Conservation (phyloP, 2,797 vertebrate genomes). For the Telmatherina bonti region DNA sequence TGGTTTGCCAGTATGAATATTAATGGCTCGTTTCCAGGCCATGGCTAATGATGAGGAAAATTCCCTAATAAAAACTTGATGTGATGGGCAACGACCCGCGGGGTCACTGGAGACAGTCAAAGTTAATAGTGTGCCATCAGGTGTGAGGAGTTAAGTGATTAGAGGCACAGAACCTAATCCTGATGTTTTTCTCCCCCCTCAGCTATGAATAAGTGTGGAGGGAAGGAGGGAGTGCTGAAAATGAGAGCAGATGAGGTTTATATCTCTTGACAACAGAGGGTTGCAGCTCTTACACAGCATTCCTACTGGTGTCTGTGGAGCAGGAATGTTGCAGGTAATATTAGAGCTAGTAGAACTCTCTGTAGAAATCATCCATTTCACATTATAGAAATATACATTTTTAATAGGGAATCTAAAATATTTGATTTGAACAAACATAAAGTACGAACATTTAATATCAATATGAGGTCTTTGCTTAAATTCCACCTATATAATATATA, state of each 20-base stretch:
- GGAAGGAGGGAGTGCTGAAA: constrained; percentile 19
- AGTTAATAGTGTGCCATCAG: constrained; percentile 87
- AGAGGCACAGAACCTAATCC: constrained; percentile 81
- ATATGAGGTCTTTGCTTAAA: neutral
- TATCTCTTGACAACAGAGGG: constrained; percentile 60
- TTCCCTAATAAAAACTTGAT: constrained; percentile 90
- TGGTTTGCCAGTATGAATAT: constrained; percentile 84
- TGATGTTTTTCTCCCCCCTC: constrained; percentile 71
- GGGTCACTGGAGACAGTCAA: constrained; percentile 86
- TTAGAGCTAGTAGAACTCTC: neutral
- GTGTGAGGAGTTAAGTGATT: constrained; percentile 86
- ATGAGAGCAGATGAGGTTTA: constrained; percentile 59
- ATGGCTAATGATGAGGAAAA: constrained; percentile 88
- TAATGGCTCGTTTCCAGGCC: constrained; percentile 85
- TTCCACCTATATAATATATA: too few species aligned
- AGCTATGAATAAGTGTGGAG: constrained; percentile 55
- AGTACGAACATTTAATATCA: neutral
- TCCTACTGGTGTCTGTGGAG: constrained; percentile 28
- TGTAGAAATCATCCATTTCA: constrained; percentile 6
- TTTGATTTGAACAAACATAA: neutral
- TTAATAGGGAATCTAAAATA: neutral
- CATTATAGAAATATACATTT: neutral
- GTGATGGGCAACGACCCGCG: constrained; percentile 85
- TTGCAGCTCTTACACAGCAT: constrained; percentile 42
- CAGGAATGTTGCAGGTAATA: constrained; percentile 22